phyloP scores from a whole-genome alignment of 2,888 invertebrate genomes.

The Baccha elongata region DNA sequence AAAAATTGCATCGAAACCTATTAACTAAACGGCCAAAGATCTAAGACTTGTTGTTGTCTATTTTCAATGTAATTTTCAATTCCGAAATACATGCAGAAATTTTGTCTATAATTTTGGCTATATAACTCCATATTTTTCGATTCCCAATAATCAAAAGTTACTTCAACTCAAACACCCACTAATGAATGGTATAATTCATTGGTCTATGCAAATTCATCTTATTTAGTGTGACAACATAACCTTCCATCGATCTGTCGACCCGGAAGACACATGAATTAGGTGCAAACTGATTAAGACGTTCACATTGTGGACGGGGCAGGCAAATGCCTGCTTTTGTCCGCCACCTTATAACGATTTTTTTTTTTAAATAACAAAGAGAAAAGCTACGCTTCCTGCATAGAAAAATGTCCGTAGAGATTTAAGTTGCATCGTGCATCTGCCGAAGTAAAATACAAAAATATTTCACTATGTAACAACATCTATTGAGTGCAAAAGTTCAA shows the following conservation, averaged over 20 bases:
- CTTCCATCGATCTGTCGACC: slow-evolving; percentile 15
- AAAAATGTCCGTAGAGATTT: neutral
- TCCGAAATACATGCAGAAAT: too few relatives aligned
- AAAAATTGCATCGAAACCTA: too few relatives aligned
- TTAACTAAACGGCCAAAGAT: too few relatives aligned
- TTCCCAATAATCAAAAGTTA: too few relatives aligned
- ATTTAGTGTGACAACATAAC: slow-evolving; percentile 11
- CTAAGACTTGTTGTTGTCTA: too few relatives aligned
- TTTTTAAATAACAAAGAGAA: neutral
- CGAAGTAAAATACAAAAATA: slow-evolving; percentile 38
- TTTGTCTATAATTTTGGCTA: too few relatives aligned
- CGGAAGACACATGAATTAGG: slow-evolving; percentile 31
- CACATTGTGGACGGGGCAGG: slow-evolving; percentile 11
- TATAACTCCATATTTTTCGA: too few relatives aligned
- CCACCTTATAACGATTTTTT: neutral
- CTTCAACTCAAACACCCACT: too few relatives aligned
- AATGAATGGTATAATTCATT: neutral
- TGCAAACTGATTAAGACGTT: slow-evolving; percentile 38
- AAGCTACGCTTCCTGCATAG: slow-evolving; percentile 12
- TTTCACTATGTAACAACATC: slow-evolving; percentile 39
- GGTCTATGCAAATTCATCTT: neutral
- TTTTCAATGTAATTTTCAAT: too few relatives aligned
- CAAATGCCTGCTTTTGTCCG: slow-evolving; percentile 4
- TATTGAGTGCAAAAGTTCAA: slow-evolving; percentile 71
- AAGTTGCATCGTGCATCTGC: slow-evolving; percentile 35